Evolutionary conservation across 1,140 invertebrate genomes (phyloP).

Genomic region (Achatina immaculata): DNA sequence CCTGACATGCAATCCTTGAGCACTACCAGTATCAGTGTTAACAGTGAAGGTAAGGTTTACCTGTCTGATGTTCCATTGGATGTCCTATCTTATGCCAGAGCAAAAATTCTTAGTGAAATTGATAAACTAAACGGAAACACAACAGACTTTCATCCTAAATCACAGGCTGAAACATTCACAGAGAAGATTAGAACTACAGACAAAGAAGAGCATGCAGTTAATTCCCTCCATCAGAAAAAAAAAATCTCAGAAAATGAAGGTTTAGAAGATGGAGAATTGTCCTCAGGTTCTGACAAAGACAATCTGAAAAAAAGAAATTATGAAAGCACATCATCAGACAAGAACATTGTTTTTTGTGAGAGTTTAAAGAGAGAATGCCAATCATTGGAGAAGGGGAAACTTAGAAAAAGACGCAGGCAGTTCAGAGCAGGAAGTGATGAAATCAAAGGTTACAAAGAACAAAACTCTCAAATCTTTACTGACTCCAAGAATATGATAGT

Average conservation of each 20-base stretch:
- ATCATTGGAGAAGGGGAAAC: too few species aligned
- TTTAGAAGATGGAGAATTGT: not conserved
- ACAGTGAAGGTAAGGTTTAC: conserved; percentile 12
- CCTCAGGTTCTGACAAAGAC: not conserved
- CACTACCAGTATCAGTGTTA: not conserved
- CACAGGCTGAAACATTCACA: not conserved
- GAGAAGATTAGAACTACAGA: too few species aligned
- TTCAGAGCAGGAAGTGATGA: too few species aligned
- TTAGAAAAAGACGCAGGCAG: too few species aligned
- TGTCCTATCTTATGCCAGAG: conserved; percentile 9
- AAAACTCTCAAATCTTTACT: too few species aligned
- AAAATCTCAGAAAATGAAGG: not conserved
- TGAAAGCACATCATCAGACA: not conserved
- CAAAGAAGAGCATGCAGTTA: too few species aligned
- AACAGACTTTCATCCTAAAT: not conserved
- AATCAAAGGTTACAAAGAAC: too few species aligned
- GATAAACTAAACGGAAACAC: not conserved
- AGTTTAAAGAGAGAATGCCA: not conserved
- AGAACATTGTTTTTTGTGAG: too few species aligned
- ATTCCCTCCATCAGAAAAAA: not conserved
- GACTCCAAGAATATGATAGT: too few species aligned
- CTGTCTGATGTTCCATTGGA: conserved; percentile 14
- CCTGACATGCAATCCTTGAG: too few species aligned
- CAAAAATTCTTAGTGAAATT: conserved; percentile 26
- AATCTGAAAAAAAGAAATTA: not conserved